Conservation (phyloP, 2,888 invertebrate species). For the Labia minor region DNA sequence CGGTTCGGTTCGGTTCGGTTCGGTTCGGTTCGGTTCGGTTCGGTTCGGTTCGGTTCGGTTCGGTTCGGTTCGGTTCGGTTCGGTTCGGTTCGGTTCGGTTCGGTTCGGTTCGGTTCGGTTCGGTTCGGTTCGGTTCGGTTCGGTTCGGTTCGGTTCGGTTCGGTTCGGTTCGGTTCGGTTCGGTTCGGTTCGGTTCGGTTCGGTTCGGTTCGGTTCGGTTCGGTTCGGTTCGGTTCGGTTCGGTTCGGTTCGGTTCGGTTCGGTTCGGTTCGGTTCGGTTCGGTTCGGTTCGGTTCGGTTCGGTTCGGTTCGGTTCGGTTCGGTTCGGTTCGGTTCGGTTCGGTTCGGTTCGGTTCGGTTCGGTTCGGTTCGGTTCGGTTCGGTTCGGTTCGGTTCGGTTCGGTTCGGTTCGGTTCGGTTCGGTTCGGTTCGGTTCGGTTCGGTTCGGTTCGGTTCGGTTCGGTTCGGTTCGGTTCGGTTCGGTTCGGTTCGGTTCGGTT, state of each 20-base stretch:
- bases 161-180: conserved; percentile 16
- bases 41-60: conserved; percentile 14
- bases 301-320: background rate
- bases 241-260: background rate
- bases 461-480: conserved; percentile 19
- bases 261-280: background rate
- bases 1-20: background rate
- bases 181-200: conserved; percentile 18
- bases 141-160: too few species aligned
- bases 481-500: conserved; percentile 17
- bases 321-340: conserved; percentile 18
- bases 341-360: background rate
- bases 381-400: conserved; percentile 13
- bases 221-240: conserved; percentile 14
- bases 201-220: conserved; percentile 18
- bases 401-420: conserved; percentile 15
- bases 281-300: conserved; percentile 7
- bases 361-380: background rate
- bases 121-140: conserved; percentile 18
- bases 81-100: conserved; percentile 15
- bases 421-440: conserved; percentile 17
- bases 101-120: background rate
- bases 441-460: conserved; percentile 18
- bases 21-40: conserved; percentile 18
- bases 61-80: conserved; percentile 15